Evolutionary conservation across 2,797 vertebrate genomes (phyloP).

Genomic region (Typhlichthys eigenmanni): DNA sequence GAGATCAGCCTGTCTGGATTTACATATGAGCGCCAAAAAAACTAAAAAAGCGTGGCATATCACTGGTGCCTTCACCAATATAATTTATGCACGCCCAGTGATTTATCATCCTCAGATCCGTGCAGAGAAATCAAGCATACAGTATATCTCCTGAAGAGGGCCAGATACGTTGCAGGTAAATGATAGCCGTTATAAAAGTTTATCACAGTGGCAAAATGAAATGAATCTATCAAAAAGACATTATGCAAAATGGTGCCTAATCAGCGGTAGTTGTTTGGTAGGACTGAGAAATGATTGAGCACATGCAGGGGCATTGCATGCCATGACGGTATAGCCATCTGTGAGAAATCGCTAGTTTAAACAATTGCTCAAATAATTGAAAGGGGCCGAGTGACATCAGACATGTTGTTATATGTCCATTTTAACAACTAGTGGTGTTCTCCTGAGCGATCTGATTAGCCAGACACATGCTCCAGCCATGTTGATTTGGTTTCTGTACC

Average conservation of each 20-base stretch:
- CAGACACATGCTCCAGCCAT: background rate
- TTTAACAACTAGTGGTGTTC: constrained; percentile 10
- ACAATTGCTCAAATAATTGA: background rate
- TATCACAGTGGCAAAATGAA: constrained; percentile 68
- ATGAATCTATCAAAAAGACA: constrained; percentile 69
- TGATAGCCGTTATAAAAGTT: constrained; percentile 74
- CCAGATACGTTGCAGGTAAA: constrained; percentile 62
- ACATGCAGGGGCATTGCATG: background rate
- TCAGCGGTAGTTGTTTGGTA: constrained; percentile 35
- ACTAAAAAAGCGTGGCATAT: constrained; percentile 36
- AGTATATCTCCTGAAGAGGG: constrained; percentile 57
- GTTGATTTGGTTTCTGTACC: background rate
- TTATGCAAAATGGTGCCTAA: constrained; percentile 56
- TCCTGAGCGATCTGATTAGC: background rate
- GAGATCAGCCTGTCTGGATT: constrained; percentile 57
- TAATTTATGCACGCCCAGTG: constrained; percentile 57
- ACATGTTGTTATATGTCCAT: background rate
- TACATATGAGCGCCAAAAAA: constrained; percentile 61
- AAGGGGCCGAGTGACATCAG: background rate
- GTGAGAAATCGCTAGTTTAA: constrained; percentile 11
- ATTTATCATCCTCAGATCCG: constrained; percentile 71
- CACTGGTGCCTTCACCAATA: constrained; percentile 54
- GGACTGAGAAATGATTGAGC: constrained; percentile 8
- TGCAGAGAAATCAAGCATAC: constrained; percentile 50
- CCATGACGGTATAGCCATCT: constrained; percentile 5